Evolutionary conservation across 2,797 vertebrate genomes (phyloP), one percentile per base, ranked within the genome.

Genomic region (Muscicapa striata): DNA sequence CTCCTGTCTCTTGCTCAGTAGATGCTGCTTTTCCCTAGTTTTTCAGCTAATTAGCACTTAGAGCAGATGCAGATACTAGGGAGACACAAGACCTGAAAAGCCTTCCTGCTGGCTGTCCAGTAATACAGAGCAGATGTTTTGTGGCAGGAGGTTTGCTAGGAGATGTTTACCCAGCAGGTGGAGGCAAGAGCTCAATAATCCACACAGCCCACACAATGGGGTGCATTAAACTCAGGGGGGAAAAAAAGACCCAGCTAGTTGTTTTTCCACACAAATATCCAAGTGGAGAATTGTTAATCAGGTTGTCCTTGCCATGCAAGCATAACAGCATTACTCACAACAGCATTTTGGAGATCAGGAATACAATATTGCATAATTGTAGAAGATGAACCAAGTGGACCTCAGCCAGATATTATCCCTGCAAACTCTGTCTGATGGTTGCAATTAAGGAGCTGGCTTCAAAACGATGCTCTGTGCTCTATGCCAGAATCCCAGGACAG

Each of bases 101-200:
- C 36, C 38, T 55, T 67, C 70, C 74, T 75, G 27, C 45, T 36
- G 87, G 70, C 54, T 17, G 29, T 58, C 68, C 59, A 54, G 36
- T 49, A 94, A 89, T 3, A 19, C 15, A 43, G 1, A 59, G 51
- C 75, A 92, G 80, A 91, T 80, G 67, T 70, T 90, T 40, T 55
- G 38, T 30, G 77, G 64, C 61, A 34, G 30, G 48, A 92, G 52
- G 38, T 54, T 66, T 90, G 91, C 80, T 90, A 81, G 69, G 38
- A 92, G 69, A 84, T 58, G 15, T 78, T 91, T 64, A 80, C 85
- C 95, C 97, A 96, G 91, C 92, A 97, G 96, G 85, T 94, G 97
- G 96, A 97, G 95, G 90, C 87, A 91, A 83, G 84, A 89, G 83
- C 90, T 93, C 90, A 96, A 41, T 40, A 94, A 97, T 77, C 32